Conservation (phyloP, 2,888 invertebrate species). For the Dichetophora obliterata region DNA sequence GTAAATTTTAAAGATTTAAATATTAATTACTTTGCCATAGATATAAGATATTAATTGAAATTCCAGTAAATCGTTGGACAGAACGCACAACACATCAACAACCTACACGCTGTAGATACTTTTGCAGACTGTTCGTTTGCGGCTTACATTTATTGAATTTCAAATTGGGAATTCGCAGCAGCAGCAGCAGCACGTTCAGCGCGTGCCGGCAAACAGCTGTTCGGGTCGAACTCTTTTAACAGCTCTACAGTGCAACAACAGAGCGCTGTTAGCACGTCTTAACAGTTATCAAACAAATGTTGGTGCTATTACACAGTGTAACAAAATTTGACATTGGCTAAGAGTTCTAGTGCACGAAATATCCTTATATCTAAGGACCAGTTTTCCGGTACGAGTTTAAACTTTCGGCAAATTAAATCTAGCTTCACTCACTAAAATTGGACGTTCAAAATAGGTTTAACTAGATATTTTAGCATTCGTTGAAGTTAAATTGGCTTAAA, state of each 20-base stretch:
- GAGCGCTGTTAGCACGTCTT: not conserved
- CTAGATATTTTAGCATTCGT: too few species aligned
- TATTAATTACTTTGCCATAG: constrained; percentile 40
- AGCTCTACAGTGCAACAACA: not conserved
- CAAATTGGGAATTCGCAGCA: constrained; percentile 33
- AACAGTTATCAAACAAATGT: not conserved
- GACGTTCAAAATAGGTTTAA: too few species aligned
- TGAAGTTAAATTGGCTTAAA: too few species aligned
- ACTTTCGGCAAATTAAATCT: too few species aligned
- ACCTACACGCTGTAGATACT: constrained; percentile 57
- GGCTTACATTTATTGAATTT: constrained; percentile 35
- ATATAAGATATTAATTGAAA: too few species aligned
- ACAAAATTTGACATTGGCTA: too few species aligned
- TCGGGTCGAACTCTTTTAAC: constrained; percentile 12
- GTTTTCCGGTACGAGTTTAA: too few species aligned
- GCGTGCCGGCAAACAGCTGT: constrained; percentile 35
- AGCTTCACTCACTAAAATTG: too few species aligned
- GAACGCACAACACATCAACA: constrained; percentile 45
- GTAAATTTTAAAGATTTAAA: constrained; percentile 11
- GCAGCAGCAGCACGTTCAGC: not conserved
- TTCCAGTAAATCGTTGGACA: too few species aligned
- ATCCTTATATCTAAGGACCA: too few species aligned
- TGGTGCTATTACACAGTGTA: too few species aligned
- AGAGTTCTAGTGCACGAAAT: too few species aligned
- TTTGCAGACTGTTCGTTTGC: constrained; percentile 56